phyloP scores from a whole-genome alignment of 2,888 invertebrate genomes.

The Fragum fragum region DNA sequence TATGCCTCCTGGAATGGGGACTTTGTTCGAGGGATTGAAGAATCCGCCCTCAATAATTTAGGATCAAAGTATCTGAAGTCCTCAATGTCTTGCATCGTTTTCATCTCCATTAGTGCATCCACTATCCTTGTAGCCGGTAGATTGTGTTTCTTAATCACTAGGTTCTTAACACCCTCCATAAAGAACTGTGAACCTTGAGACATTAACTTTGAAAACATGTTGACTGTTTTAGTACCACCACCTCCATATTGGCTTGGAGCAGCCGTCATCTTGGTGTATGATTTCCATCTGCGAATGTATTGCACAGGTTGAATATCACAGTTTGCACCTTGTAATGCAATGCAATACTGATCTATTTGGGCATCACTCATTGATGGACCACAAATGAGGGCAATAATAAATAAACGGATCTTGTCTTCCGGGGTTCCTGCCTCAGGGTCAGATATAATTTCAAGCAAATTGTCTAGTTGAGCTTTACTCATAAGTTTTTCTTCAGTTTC shows the following conservation, averaged over 20 bases:
- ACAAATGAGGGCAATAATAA: constrained; percentile 95
- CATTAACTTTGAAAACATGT: constrained; percentile 99
- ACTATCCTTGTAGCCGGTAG: constrained; percentile 97
- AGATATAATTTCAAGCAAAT: constrained; percentile 94
- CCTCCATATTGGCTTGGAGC: constrained; percentile 91
- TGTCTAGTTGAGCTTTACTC: constrained; percentile 90
- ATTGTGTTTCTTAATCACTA: constrained; percentile 99
- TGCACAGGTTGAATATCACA: constrained; percentile 95
- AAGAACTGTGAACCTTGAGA: constrained; percentile 98
- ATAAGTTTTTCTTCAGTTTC: constrained; percentile 99
- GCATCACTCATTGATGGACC: constrained; percentile 92
- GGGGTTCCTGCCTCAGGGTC: constrained; percentile 95
- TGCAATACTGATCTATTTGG: constrained; percentile 94
- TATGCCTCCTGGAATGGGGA: constrained; percentile 86
- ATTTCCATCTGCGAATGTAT: constrained; percentile 98
- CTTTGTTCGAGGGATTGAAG: constrained; percentile 83
- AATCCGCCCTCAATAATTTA: constrained; percentile 92
- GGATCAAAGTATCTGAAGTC: constrained; percentile 98
- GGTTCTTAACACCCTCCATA: constrained; percentile 99
- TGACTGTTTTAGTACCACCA: constrained; percentile 96
- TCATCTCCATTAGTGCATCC: constrained; percentile 95
- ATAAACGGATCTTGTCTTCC: constrained; percentile 97
- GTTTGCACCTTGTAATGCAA: constrained; percentile 92
- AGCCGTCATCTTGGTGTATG: constrained; percentile 92
- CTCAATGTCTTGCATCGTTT: constrained; percentile 92